Base-by-base conservation (phyloP, 2,113 vertebrate species). In the Porphyrio hochstetteri region DNA sequence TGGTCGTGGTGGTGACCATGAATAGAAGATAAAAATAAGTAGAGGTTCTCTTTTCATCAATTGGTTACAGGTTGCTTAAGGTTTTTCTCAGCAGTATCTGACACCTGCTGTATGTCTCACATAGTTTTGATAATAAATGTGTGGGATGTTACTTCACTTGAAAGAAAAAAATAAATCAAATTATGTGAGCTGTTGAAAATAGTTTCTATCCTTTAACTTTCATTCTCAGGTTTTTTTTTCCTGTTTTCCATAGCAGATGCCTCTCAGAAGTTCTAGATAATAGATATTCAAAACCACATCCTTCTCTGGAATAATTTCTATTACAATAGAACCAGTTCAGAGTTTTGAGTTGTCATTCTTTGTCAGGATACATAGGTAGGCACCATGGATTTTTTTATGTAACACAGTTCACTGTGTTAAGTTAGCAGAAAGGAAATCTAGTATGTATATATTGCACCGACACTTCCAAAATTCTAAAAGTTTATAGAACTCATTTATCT, bases 1-100 rank as follows among this genome's bases (percentile, higher is more conserved):
- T 1, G 7, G 46, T 53, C 1, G 0, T 25, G 18, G 29, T 61
- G 46, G 38, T 56, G 33, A 59, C 9, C 3, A 83, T 76, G 59
- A 94, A 88, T 33, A 85, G 33, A 77, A 88, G 46, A 75, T 61
- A 72, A 76, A 96, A 86, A 59, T 42, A 91, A 75, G 56, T 15
- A 36, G 78, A 36, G 15, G 27, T 90, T 83, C 23, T 84, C 28
- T 64, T 76, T 74, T 77, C 40, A 50, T 90, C 79, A 81, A 16
- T 59, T 59, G 52, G 44, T 90, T 90, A 19, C 17, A 67, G 84
- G 55, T 46, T 42, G 5, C 40, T 65, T 79, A 35, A 86, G 33
- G 31, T 25, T 85, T 93, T 90, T 94, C 55, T 91, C 63, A 85
- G 48, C 55, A 46, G 46, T 76, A 60, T 13, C 68, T 95, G 56